Evolutionary conservation across 2,797 vertebrate species (phyloP).

Genomic region (Rhabdophis nuchalis): DNA sequence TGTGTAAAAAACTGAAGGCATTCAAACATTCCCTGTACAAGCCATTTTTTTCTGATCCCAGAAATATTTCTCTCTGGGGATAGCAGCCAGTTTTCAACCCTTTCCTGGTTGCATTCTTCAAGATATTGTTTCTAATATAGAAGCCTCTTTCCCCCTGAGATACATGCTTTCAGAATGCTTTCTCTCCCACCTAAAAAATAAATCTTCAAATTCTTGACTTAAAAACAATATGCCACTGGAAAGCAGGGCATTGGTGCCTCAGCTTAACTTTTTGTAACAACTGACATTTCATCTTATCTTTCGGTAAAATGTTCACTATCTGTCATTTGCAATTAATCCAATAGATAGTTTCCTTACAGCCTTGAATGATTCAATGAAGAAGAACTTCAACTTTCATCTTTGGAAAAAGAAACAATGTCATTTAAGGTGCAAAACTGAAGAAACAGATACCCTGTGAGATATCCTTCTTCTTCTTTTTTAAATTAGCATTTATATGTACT

Average conservation of each 20-base stretch:
- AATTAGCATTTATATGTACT: not conserved
- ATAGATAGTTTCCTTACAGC: not conserved
- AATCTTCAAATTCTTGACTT: not conserved
- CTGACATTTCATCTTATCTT: not conserved
- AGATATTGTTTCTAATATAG: not conserved
- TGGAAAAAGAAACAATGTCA: not conserved
- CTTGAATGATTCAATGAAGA: not conserved
- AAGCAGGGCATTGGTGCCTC: not conserved
- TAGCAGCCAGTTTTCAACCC: not conserved
- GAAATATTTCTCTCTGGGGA: not conserved
- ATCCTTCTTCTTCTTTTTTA: not conserved
- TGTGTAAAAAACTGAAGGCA: not conserved
- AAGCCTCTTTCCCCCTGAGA: not conserved
- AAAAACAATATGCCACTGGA: not conserved
- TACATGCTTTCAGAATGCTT: accelerated
- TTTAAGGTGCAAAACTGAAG: not conserved
- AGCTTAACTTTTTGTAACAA: constrained; percentile 17
- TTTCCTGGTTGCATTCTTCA: not conserved
- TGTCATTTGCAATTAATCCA: constrained; percentile 20
- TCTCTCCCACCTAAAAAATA: not conserved
- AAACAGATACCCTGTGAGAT: not conserved
- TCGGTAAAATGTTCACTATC: not conserved
- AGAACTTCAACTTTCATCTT: not conserved
- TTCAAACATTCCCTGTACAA: not conserved
- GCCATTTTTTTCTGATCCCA: not conserved